phyloP scores from a whole-genome alignment of 2,113 vertebrate genomes.

The Brachyistius frenatus region DNA sequence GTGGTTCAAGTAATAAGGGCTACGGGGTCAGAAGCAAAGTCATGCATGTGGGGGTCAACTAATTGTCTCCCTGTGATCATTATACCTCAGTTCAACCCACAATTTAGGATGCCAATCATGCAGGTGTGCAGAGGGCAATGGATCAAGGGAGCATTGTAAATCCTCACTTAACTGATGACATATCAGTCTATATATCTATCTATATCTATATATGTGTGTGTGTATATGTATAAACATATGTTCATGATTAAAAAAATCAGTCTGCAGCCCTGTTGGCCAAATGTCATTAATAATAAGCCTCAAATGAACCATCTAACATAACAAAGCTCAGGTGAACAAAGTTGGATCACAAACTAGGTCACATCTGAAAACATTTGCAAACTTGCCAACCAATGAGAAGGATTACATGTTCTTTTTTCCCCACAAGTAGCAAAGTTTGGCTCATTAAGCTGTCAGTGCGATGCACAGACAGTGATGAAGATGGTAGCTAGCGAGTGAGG shows the following conservation, averaged over 20 bases:
- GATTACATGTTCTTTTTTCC: conserved; percentile 14
- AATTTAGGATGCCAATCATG: conserved; percentile 65
- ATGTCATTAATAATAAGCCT: conserved; percentile 3
- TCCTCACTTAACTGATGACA: conserved; percentile 61
- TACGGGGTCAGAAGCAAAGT: conserved; percentile 55
- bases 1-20: conserved; percentile 59
- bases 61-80: conserved; percentile 64
- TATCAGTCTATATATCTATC: background rate
- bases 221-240: too few relatives aligned
- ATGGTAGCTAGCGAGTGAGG: conserved; percentile 48
- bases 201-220: too few relatives aligned
- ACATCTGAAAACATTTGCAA: conserved; percentile 51
- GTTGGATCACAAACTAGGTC: conserved; percentile 51
- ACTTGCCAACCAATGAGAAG: conserved; percentile 49
- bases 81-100: conserved; percentile 21
- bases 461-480: conserved; percentile 47
- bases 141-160: conserved; percentile 72
- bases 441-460: conserved; percentile 53
- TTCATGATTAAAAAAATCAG: background rate
- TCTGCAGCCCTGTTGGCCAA: background rate
- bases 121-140: conserved; percentile 60
- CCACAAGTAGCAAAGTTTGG: conserved; percentile 57
- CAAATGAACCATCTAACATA: background rate
- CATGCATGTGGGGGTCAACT: conserved; percentile 49
- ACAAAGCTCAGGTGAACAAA: conserved; percentile 10